Evolutionary conservation across 1,140 invertebrate species (phyloP), one percentile per base, ranked within the genome.

Genomic region (Cataglyphis hispanica): DNA sequence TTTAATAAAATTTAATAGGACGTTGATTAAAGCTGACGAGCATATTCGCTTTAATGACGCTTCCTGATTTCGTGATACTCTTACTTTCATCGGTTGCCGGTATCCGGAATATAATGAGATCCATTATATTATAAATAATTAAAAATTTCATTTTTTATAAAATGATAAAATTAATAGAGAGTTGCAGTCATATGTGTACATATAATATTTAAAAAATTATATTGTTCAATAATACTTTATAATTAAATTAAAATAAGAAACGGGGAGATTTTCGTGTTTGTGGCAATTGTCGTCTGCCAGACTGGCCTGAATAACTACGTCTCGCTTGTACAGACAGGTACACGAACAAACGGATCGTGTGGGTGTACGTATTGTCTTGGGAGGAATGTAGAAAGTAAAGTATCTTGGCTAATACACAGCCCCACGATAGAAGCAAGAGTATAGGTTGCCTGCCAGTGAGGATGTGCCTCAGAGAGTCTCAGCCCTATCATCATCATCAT

Each of bases 311-410:
- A 61, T 64, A 74, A 89, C 63, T 50, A 69, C 10, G 50, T 61
- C 56, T 72, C 25, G 46, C 81, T 64, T 50, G 58, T 64, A 37
- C 88, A 66, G 83, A 76, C 74, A 90, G 75, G 81, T 90, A 90
- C 75, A 89, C 60, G 66, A 74, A 56, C 86, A 8, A 87, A 37
- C 31, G 64, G 80, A 84, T 90, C 90, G 91, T 90, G 93, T 92
- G 90, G 91, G 93, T 93, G 92, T 92, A 92, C 88, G 91, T 94
- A 94, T 94, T 94, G 93, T 95, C 93, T 92, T 91, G 88, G 75
- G 76, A 88, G 93, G 93, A 95, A 95, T 95, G 94, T 95, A 95
- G 94, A 95, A 95, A 95, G 94, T 94, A 94, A 94, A 93, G 92
- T 93, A 93, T 94, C 93, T 94, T 94, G 91, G 77, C 93, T 92